phyloP scores from a whole-genome alignment of 1,140 invertebrate genomes.

The Polypedilum pembai region DNA sequence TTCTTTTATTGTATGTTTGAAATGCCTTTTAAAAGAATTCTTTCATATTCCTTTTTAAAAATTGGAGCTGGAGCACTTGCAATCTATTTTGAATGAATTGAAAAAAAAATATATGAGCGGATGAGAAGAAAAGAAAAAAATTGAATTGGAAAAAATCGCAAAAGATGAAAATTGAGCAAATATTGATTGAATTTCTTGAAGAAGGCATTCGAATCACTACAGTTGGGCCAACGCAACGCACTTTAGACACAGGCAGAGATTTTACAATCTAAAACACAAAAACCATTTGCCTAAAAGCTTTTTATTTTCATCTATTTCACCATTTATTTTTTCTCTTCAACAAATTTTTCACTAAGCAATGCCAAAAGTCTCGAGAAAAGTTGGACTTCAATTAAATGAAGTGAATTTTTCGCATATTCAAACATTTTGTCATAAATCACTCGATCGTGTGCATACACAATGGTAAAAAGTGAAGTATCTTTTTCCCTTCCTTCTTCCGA shows the following conservation, averaged over 20 bases:
- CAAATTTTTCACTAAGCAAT: neutral
- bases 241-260: neutral
- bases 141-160: slow-evolving; percentile 7
- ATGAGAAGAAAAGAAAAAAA: slow-evolving; percentile 20
- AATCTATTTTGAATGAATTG: neutral
- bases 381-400: neutral
- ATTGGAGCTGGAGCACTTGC: neutral
- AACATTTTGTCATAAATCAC: neutral
- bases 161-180: slow-evolving; percentile 25
- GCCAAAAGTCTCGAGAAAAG: neutral
- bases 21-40: neutral
- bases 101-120: neutral
- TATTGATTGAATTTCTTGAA: slow-evolving; percentile 25
- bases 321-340: neutral
- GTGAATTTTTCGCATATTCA: slow-evolving; percentile 17
- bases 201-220: neutral
- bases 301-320: neutral
- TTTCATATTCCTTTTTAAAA: neutral
- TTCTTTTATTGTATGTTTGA: neutral
- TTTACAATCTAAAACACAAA: neutral
- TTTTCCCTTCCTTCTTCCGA: neutral
- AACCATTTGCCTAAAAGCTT: neutral
- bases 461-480: neutral
- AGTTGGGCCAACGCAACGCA: neutral
- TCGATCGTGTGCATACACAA: neutral